These are phyloP conservation scores for Peromyscus aztecus DNA, from an alignment of 2,797 vertebrate genomes.

Conservation along the genomic window DNA sequence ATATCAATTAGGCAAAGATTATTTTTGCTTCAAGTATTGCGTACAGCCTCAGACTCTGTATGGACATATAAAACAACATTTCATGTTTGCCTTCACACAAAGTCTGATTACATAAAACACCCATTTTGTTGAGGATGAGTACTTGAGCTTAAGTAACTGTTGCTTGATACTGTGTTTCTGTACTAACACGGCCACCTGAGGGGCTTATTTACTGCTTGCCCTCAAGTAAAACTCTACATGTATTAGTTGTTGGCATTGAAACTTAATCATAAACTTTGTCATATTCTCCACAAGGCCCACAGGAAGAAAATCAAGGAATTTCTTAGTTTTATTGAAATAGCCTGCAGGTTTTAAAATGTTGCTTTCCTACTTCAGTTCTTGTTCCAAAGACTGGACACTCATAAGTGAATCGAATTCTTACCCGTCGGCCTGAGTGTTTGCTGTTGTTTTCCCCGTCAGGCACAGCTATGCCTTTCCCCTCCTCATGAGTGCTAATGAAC, in stretches of 20 bases:
- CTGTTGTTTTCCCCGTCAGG: background rate
- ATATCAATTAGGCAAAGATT: slow-evolving; percentile 4
- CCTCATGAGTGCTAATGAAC: background rate
- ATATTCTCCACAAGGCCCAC: background rate
- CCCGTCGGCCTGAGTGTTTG: background rate
- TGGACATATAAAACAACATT: background rate
- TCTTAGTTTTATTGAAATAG: slow-evolving; percentile 9
- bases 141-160: background rate
- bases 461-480: background rate
- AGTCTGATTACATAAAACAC: background rate
- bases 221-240: slow-evolving; percentile 1
- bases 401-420: background rate
- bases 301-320: background rate
- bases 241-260: background rate
- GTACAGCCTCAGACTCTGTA: background rate
- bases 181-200: background rate
- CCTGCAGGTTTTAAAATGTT: background rate
- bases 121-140: background rate
- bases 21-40: slow-evolving; percentile 39
- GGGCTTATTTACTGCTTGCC: slow-evolving; percentile 22
- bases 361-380: background rate
- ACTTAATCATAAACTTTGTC: background rate
- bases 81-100: background rate
- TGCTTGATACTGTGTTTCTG: slow-evolving; percentile 31
- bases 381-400: background rate